Percentiles rank a stretch among this genome's conserved stretches.
Evolutionary conservation across 2,888 invertebrate species (phyloP).

Genomic region (Sepioteuthis lessoniana): DNA sequence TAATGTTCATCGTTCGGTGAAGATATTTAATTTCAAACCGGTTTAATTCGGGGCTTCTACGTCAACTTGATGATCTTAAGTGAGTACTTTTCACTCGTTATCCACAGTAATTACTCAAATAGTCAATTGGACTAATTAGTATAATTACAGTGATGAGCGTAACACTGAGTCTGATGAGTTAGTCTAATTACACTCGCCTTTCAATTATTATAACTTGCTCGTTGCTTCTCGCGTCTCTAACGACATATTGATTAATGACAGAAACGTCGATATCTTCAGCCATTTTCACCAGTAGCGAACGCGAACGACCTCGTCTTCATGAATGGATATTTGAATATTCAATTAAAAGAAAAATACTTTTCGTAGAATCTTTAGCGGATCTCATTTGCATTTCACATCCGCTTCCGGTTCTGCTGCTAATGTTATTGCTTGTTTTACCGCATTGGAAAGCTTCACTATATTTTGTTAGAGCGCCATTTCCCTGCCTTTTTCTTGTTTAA

Average conservation of each 20-base stretch:
- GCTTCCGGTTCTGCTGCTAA: background rate
- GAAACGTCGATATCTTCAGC: background rate
- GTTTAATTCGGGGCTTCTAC: background rate
- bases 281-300: background rate
- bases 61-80: background rate
- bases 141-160: background rate
- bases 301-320: background rate
- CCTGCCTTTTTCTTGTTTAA: no score
- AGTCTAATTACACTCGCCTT: background rate
- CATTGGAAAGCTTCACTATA: no score
- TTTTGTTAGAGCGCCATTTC: no score
- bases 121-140: background rate
- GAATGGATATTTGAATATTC: background rate
- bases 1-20: background rate
- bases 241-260: background rate
- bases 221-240: background rate
- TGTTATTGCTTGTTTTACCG: background rate
- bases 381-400: background rate
- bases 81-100: background rate
- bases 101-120: background rate
- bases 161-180: background rate
- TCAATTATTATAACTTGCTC: background rate
- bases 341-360: background rate
- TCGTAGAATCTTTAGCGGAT: background rate
- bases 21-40: background rate